Conservation (phyloP, 2,888 invertebrate species). For the Lamellibrachia satsuma region DNA sequence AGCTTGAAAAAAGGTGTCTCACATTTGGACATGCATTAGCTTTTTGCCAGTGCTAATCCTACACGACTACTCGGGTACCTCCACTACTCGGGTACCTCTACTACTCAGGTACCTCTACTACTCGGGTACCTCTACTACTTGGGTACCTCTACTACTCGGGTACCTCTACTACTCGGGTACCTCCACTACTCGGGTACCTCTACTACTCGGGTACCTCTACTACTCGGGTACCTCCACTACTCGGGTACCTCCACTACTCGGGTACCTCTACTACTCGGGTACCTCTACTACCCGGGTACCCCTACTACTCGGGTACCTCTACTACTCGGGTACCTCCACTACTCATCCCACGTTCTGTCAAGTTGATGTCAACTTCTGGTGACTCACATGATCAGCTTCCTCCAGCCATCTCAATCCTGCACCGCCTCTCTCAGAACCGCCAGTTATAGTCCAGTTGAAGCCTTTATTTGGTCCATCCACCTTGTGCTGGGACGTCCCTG, state of each 20-base stretch:
- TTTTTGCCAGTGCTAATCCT: background rate
- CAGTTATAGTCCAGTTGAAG: too few species aligned
- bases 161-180: background rate
- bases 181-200: background rate
- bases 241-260: too few species aligned
- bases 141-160: too few species aligned
- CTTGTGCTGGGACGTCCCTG: too few species aligned
- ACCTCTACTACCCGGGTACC: background rate
- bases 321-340: background rate
- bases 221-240: background rate
- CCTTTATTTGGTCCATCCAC: too few species aligned
- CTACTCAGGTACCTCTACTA: too few species aligned
- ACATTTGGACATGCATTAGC: background rate
- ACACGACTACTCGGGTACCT: background rate
- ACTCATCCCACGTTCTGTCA: background rate
- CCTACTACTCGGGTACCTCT: background rate
- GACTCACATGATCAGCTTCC: background rate
- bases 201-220: too few species aligned
- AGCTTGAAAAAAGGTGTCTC: background rate
- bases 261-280: background rate
- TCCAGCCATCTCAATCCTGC: background rate
- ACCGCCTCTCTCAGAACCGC: too few species aligned
- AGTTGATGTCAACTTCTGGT: background rate
- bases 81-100: too few species aligned
- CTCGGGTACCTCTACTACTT: background rate